phyloP scores from a whole-genome alignment of 2,888 invertebrate genomes.

The Lithodes maja region DNA sequence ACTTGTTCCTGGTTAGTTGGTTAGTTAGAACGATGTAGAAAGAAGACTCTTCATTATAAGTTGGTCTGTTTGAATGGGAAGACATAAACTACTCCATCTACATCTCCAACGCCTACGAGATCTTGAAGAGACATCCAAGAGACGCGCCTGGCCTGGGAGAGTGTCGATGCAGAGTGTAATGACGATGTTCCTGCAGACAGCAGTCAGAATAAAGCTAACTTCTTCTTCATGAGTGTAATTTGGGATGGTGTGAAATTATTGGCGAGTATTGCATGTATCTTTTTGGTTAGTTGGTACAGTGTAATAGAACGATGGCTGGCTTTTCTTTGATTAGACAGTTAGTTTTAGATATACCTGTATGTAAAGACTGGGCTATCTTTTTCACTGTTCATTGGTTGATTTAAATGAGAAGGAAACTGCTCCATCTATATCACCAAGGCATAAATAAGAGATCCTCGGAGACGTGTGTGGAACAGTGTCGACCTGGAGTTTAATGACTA shows the following conservation, averaged over 20 bases:
- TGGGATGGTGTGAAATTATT: too few species aligned
- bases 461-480: conserved; percentile 96
- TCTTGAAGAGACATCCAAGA: conserved; percentile 85
- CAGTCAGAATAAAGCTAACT: conserved; percentile 85
- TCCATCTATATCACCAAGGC: conserved; percentile 99
- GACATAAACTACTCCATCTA: conserved; percentile 99
- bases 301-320: too few species aligned
- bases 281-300: too few species aligned
- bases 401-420: conserved; percentile 87
- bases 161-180: conserved; percentile 95
- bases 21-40: too few species aligned
- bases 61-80: conserved; percentile 73
- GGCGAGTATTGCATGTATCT: too few species aligned
- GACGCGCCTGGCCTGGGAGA: conserved; percentile 92
- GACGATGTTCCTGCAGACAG: conserved; percentile 86
- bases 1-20: too few species aligned
- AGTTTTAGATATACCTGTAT: too few species aligned
- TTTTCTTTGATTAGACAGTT: too few species aligned
- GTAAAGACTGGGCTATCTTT: background rate
- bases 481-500: conserved; percentile 95
- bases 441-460: conserved; percentile 88
- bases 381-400: background rate
- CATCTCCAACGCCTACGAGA: conserved; percentile 98
- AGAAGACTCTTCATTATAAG: too few species aligned
- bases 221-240: conserved; percentile 77